These are phyloP conservation scores for Caenorhabditis sp. DNA, from an alignment of 2,888 invertebrate genomes.

Conservation along the genomic window DNA sequence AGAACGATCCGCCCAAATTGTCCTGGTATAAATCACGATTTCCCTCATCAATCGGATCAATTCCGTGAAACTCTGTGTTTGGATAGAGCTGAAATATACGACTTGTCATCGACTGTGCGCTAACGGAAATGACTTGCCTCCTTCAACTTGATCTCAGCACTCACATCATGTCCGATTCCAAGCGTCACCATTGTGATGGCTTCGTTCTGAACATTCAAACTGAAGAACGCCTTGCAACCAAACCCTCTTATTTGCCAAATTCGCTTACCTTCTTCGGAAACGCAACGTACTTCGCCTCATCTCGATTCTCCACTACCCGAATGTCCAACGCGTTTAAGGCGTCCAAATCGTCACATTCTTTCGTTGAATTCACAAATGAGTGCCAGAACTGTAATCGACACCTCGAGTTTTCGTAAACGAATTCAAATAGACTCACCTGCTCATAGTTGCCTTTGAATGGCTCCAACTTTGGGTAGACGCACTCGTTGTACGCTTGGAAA, in stretches of 20 bases:
- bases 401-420: too few species aligned
- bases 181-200: slow-evolving; percentile 41
- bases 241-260: too few species aligned
- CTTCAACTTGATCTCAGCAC: slow-evolving; percentile 14
- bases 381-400: slow-evolving; percentile 29
- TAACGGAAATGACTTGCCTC: slow-evolving; percentile 76
- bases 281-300: slow-evolving; percentile 32
- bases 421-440: not conserved
- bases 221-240: slow-evolving; percentile 22
- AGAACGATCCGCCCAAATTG: slow-evolving; percentile 84
- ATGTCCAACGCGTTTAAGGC: slow-evolving; percentile 23
- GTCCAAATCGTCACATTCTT: slow-evolving; percentile 21
- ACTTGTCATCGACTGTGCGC: slow-evolving; percentile 88
- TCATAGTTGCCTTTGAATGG: slow-evolving; percentile 24
- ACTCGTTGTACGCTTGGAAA: slow-evolving; percentile 23
- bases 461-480: slow-evolving; percentile 22
- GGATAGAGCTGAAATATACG: slow-evolving; percentile 87
- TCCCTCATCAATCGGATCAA: not conserved
- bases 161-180: slow-evolving; percentile 33
- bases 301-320: slow-evolving; percentile 19
- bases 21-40: slow-evolving; percentile 87
- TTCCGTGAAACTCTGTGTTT: slow-evolving; percentile 85
- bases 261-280: slow-evolving; percentile 24
- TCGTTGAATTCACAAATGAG: slow-evolving; percentile 15
- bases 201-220: slow-evolving; percentile 6